Evolutionary conservation across 2,797 vertebrate genomes (phyloP).

Genomic region (Agapornis canus): DNA sequence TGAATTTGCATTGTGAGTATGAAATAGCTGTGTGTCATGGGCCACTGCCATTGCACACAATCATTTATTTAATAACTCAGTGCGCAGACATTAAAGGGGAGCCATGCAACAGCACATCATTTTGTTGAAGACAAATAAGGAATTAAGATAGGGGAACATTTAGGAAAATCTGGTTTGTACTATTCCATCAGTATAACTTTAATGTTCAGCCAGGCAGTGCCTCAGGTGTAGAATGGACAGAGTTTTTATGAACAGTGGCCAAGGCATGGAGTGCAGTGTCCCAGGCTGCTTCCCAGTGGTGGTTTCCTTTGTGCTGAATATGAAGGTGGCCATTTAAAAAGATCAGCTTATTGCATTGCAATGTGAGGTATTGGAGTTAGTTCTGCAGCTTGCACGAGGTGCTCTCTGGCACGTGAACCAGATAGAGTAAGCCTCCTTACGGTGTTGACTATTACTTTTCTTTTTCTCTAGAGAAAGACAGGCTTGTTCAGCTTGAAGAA

Average conservation of each 20-base stretch:
- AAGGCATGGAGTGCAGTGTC: not conserved
- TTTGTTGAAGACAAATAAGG: slow-evolving; percentile 60
- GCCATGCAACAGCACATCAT: slow-evolving; percentile 1
- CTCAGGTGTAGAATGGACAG: not conserved
- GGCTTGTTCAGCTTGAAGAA: not conserved
- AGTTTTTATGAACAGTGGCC: not conserved
- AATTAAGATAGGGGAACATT: slow-evolving; percentile 11
- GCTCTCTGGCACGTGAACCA: not conserved
- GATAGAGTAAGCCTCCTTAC: not conserved
- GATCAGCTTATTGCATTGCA: not conserved
- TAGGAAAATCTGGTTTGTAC: not conserved
- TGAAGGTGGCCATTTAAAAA: not conserved
- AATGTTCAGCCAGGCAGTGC: not conserved
- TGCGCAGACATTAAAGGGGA: slow-evolving; percentile 37
- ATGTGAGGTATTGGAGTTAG: not conserved
- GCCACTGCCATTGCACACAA: slow-evolving; percentile 63
- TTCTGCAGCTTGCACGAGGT: not conserved
- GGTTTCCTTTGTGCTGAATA: not conserved
- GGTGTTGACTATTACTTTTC: not conserved
- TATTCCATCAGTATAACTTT: not conserved
- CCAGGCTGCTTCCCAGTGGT: not conserved
- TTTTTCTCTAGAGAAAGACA: not conserved
- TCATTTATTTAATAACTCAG: slow-evolving; percentile 79
- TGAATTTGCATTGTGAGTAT: slow-evolving; percentile 70
- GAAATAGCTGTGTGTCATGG: slow-evolving; percentile 56